A percentile compares a stretch with the other conserved stretches of the same genome.
phyloP scores from a whole-genome alignment of 2,797 vertebrate genomes.

The Leptatherina wallacei region DNA sequence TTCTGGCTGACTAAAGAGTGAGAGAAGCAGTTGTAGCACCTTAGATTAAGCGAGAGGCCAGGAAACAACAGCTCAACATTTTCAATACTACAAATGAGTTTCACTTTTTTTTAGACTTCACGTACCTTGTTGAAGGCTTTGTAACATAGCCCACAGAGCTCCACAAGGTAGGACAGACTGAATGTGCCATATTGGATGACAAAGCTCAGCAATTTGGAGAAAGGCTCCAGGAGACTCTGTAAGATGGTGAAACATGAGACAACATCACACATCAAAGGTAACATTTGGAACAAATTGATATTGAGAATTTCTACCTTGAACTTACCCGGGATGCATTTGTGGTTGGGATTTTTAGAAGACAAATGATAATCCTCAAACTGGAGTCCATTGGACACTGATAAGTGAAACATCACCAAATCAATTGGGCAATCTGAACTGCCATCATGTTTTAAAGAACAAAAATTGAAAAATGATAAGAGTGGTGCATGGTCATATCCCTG shows the following conservation, averaged over 20 bases:
- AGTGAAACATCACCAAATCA: slow-evolving; percentile 28
- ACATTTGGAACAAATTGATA: slow-evolving; percentile 15
- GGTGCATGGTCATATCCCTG: slow-evolving; percentile 22
- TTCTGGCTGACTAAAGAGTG: slow-evolving; percentile 65
- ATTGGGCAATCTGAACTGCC: background rate
- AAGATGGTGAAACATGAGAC: slow-evolving; percentile 11
- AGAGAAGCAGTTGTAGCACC: slow-evolving; percentile 56
- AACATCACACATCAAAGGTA: slow-evolving; percentile 14
- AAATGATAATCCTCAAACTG: slow-evolving; percentile 97
- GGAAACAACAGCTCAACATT: slow-evolving; percentile 53
- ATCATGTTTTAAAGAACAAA: slow-evolving; percentile 6
- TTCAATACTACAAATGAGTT: slow-evolving; percentile 59
- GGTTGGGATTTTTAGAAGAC: slow-evolving; percentile 96
- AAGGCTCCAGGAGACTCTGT: slow-evolving; percentile 97
- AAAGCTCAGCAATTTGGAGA: slow-evolving; percentile 97
- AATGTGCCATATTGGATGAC: slow-evolving; percentile 97
- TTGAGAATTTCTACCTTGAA: slow-evolving; percentile 21
- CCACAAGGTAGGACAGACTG: slow-evolving; percentile 94
- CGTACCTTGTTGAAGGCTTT: slow-evolving; percentile 97
- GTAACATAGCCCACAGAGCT: slow-evolving; percentile 96
- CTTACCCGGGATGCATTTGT: slow-evolving; percentile 95
- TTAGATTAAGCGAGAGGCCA: slow-evolving; percentile 51
- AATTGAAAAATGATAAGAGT: background rate
- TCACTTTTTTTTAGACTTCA: slow-evolving; percentile 38
- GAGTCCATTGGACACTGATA: slow-evolving; percentile 96